Percentiles rank a stretch among this genome's conserved stretches.
Conservation (phyloP, 2,113 vertebrate species). For the Daboia siamensis region DNA sequence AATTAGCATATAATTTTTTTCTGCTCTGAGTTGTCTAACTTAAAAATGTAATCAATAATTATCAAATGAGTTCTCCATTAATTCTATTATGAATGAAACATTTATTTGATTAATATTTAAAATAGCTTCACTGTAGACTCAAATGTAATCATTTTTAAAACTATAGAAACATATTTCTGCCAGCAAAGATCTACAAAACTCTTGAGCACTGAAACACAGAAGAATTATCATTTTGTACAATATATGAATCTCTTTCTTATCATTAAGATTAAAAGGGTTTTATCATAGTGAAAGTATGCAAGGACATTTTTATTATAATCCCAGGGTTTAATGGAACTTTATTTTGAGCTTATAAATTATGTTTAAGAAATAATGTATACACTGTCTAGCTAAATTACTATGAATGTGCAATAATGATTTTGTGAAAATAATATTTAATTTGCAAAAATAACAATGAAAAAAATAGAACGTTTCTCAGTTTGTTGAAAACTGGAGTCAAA, state of each 20-base stretch:
- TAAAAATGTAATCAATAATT: slow-evolving; percentile 20
- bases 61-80: background rate
- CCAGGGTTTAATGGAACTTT: background rate
- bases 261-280: background rate
- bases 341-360: background rate
- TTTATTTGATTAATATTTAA: slow-evolving; percentile 2
- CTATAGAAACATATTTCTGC: background rate
- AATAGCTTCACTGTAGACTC: background rate
- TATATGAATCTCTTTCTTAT: background rate
- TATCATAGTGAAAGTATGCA: background rate
- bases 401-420: background rate
- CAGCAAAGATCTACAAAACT: background rate
- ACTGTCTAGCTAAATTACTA: background rate
- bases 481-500: background rate
- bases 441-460: background rate
- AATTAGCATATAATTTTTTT: slow-evolving; percentile 2
- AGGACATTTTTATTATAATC: background rate
- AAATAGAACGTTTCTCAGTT: background rate
- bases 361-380: background rate
- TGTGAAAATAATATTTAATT: background rate
- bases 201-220: background rate
- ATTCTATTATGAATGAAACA: background rate
- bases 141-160: background rate
- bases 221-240: background rate
- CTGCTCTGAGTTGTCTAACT: background rate